phyloP scores from a whole-genome alignment of 2,888 invertebrate genomes.

The Calameuta pallipes region DNA sequence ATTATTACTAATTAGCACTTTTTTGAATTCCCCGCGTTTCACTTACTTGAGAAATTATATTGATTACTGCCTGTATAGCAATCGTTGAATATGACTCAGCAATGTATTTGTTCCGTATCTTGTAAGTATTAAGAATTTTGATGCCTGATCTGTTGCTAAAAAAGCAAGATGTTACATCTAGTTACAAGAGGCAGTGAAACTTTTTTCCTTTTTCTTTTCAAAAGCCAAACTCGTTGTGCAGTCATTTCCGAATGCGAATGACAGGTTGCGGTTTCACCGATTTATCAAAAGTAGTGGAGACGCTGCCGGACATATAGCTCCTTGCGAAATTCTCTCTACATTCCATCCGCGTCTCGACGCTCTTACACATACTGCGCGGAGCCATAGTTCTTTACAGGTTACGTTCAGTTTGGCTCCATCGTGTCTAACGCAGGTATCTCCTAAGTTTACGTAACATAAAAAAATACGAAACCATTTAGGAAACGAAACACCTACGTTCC shows the following conservation, averaged over 20 bases:
- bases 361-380: neutral
- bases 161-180: neutral
- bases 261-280: constrained; percentile 3
- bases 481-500: neutral
- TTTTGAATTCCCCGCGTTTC: neutral
- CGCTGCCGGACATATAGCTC: neutral
- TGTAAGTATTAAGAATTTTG: neutral
- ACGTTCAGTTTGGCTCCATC: neutral
- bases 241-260: neutral
- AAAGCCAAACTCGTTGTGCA: neutral
- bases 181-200: neutral
- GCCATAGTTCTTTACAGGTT: neutral
- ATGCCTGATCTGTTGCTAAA: neutral
- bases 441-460: neutral
- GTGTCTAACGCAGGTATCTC: neutral
- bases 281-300: constrained; percentile 3
- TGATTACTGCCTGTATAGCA: neutral
- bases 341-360: neutral
- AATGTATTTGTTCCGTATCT: neutral
- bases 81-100: neutral
- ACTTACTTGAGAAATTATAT: neutral
- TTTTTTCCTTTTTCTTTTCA: neutral
- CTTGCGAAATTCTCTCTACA: constrained; percentile 5
- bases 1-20: neutral
- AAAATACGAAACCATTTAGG: neutral